These are phyloP conservation scores for Mactromeris polynyma DNA, from an alignment of 2,888 invertebrate species.

Conservation along the genomic window DNA sequence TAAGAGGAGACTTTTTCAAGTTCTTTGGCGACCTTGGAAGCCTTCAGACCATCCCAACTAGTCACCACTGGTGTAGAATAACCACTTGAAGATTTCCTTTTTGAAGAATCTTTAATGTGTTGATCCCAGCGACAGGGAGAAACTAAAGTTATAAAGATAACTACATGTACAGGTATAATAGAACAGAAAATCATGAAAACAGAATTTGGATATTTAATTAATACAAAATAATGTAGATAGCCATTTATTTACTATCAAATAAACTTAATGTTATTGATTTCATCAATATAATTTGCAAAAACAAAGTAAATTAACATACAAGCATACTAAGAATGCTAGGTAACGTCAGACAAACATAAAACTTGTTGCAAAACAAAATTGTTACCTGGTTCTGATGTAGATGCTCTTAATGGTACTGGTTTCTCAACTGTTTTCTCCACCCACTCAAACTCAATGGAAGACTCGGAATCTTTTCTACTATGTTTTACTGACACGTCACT, in stretches of 20 bases:
- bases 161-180: too few species aligned
- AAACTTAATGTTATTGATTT: not conserved
- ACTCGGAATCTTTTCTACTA: constrained; percentile 56
- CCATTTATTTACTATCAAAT: too few species aligned
- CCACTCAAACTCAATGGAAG: constrained; percentile 84
- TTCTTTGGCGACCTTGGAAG: constrained; percentile 89
- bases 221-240: too few species aligned
- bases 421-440: constrained; percentile 86
- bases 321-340: not conserved
- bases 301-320: not conserved
- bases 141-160: constrained; percentile 6
- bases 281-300: not conserved
- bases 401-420: constrained; percentile 16
- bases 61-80: constrained; percentile 52
- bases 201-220: too few species aligned
- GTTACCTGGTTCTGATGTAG: constrained; percentile 52
- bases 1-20: constrained; percentile 91
- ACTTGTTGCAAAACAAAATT: not conserved
- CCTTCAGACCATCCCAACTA: constrained; percentile 81
- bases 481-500: constrained; percentile 44
- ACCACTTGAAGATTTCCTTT: constrained; percentile 58
- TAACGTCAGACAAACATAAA: not conserved
- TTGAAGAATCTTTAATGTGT: constrained; percentile 67
- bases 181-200: not conserved
- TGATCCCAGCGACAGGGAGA: constrained; percentile 67